Evolutionary conservation across 2,113 vertebrate species (phyloP).

Genomic region (Ciconia stormi): DNA sequence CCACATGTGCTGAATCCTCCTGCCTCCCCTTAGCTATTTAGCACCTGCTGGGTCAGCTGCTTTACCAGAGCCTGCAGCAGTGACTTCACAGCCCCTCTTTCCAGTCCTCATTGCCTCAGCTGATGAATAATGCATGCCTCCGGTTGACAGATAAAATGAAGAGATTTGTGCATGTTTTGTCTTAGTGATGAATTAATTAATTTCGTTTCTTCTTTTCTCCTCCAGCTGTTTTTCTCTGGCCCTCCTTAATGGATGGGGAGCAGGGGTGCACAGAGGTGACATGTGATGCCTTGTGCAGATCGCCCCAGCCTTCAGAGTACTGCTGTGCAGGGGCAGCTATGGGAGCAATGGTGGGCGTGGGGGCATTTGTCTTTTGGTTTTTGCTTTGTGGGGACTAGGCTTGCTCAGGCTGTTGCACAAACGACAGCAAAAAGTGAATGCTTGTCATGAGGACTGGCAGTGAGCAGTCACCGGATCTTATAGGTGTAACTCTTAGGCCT

Average conservation of each 20-base stretch:
- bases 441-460: not conserved
- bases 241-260: not conserved
- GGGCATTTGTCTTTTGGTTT: not conserved
- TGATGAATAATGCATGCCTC: slow-evolving; percentile 67
- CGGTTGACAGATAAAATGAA: slow-evolving; percentile 70
- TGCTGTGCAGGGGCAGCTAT: not conserved
- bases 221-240: not conserved
- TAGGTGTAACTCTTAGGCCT: not conserved
- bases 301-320: not conserved
- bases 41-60: slow-evolving; percentile 38
- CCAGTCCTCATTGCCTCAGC: slow-evolving; percentile 36
- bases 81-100: slow-evolving; percentile 50
- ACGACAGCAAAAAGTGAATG: not conserved
- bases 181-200: slow-evolving; percentile 70
- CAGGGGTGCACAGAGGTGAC: not conserved
- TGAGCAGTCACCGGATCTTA: not conserved
- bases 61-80: slow-evolving; percentile 4
- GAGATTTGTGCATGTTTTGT: slow-evolving; percentile 70
- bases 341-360: not conserved
- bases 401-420: not conserved
- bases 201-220: slow-evolving; percentile 36
- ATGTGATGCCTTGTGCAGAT: not conserved
- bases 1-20: not conserved
- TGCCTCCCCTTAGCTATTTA: not conserved
- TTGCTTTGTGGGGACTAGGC: not conserved